Evolutionary conservation across 2,113 vertebrate species (phyloP).

Genomic region (Plectropomus leopardus): DNA sequence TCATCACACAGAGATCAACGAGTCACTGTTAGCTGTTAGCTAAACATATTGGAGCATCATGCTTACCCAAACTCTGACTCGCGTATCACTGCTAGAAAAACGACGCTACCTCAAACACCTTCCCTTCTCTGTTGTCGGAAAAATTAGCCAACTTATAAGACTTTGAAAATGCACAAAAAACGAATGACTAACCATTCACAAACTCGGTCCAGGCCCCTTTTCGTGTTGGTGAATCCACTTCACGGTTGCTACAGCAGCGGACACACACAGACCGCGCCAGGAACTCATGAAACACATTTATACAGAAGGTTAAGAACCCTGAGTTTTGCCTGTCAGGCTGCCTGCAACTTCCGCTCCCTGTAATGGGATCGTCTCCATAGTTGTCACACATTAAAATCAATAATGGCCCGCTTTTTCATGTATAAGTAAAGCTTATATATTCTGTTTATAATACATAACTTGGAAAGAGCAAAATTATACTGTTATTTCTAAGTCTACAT

Average conservation of each 20-base stretch:
- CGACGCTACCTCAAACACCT: not conserved
- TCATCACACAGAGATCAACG: not conserved
- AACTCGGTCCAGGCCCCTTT: not conserved
- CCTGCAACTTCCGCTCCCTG: not conserved
- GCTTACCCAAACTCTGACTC: not conserved
- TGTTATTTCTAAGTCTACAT: accelerated
- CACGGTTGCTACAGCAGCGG: conserved; percentile 42
- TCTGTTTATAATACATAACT: not conserved
- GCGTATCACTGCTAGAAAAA: too few species aligned
- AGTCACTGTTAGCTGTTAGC: conserved; percentile 7
- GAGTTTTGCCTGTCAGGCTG: conserved; percentile 3
- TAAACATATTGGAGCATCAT: not conserved
- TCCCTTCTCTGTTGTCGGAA: accelerated
- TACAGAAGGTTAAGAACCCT: not conserved
- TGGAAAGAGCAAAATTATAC: not conserved
- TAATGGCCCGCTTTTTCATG: not conserved
- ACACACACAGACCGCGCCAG: not conserved
- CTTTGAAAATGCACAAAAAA: not conserved
- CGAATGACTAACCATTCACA: conserved; percentile 6
- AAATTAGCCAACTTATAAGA: not conserved
- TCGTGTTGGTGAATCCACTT: conserved; percentile 11
- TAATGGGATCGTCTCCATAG: too few species aligned
- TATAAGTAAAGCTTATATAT: accelerated
- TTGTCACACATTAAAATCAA: accelerated
- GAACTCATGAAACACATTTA: too few species aligned